Percentiles rank a stretch among this genome's conserved stretches.
Conservation (phyloP, 2,113 vertebrate species). For the Bombycilla garrulus region DNA sequence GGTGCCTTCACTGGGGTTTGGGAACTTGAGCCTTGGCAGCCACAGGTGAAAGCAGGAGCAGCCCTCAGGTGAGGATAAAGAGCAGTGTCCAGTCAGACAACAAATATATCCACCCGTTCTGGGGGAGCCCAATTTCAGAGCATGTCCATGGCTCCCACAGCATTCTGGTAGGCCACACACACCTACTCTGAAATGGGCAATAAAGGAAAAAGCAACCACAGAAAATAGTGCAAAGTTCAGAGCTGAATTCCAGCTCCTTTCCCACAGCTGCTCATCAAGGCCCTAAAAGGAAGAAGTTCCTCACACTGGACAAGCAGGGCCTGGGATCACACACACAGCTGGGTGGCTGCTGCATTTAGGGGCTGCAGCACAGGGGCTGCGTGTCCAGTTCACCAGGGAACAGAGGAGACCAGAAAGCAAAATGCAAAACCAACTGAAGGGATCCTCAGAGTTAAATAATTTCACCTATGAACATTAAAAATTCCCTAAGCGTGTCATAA, state of each 20-base stretch:
- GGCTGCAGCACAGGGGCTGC: neutral
- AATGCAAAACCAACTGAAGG: neutral
- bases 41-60: neutral
- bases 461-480: neutral
- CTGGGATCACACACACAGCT: neutral
- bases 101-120: neutral
- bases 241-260: neutral
- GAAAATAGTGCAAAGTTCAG: neutral
- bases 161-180: neutral
- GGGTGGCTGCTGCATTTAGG: neutral
- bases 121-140: neutral
- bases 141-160: neutral
- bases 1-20: neutral
- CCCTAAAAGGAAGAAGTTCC: slow-evolving; percentile 27
- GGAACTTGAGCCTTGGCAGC: neutral
- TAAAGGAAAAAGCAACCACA: neutral
- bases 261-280: neutral
- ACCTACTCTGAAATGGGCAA: neutral
- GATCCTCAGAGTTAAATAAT: neutral
- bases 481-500: neutral
- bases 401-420: neutral
- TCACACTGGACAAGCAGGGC: neutral
- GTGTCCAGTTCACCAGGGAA: neutral
- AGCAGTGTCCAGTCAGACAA: neutral
- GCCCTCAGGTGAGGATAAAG: neutral